phyloP scores from a whole-genome alignment of 2,888 invertebrate species.

The Podotricha telesiphe region DNA sequence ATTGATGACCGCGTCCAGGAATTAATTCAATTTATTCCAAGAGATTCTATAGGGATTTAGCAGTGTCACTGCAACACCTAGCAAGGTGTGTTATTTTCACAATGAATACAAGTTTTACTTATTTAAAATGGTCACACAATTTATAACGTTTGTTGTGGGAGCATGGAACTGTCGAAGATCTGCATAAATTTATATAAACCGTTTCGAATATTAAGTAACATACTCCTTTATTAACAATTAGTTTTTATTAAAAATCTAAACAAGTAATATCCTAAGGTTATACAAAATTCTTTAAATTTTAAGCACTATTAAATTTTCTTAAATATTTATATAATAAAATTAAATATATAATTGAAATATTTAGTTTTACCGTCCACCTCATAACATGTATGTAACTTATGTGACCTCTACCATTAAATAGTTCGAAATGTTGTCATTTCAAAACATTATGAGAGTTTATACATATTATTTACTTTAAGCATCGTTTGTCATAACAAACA shows the following conservation, averaged over 20 bases:
- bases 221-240: conserved; percentile 18
- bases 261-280: conserved; percentile 19
- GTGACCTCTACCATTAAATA: conserved; percentile 25
- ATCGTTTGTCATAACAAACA: conserved; percentile 25
- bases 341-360: conserved; percentile 15
- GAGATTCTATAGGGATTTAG: conserved; percentile 15
- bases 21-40: conserved; percentile 32
- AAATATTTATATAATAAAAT: conserved; percentile 11
- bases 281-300: conserved; percentile 21
- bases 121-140: conserved; percentile 8
- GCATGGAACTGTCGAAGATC: neutral
- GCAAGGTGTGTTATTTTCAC: neutral
- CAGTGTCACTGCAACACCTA: conserved; percentile 21
- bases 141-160: neutral
- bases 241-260: conserved; percentile 22
- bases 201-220: conserved; percentile 18
- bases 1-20: conserved; percentile 25
- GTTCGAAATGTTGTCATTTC: conserved; percentile 23
- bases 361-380: conserved; percentile 14
- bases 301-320: conserved; percentile 17
- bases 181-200: neutral
- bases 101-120: conserved; percentile 8
- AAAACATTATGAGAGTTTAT: conserved; percentile 17
- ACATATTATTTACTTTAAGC: conserved; percentile 31
- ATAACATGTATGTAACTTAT: conserved; percentile 12